Evolutionary conservation across 2,113 vertebrate genomes (phyloP).

Genomic region (Sardina pilchardus): DNA sequence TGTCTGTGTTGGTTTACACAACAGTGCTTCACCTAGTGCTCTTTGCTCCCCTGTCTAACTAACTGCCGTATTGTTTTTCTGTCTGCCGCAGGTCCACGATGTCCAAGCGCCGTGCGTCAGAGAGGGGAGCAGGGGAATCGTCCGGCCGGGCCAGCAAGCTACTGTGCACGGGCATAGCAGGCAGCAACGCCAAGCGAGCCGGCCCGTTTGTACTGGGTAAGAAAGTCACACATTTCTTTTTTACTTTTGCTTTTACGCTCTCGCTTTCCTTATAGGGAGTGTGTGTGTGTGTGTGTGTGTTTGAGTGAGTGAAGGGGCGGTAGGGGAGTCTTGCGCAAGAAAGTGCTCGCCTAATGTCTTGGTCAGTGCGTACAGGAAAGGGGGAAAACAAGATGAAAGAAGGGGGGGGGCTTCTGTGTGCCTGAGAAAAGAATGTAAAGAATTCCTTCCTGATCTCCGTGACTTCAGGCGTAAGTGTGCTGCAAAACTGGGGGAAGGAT

Average conservation of each 20-base stretch:
- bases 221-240: conserved; percentile 19
- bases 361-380: neutral
- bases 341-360: neutral
- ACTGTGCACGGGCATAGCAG: conserved; percentile 89
- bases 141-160: conserved; percentile 86
- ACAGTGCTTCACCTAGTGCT: neutral
- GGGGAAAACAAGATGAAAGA: neutral
- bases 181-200: conserved; percentile 92
- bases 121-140: conserved; percentile 93
- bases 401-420: conserved; percentile 21
- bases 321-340: neutral
- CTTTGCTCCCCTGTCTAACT: neutral
- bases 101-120: conserved; percentile 91
- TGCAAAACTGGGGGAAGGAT: neutral
- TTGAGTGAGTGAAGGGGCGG: neutral
- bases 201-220: conserved; percentile 96
- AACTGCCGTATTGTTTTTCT: neutral
- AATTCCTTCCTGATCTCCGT: conserved; percentile 59
- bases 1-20: neutral
- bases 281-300: conserved; percentile 12
- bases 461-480: conserved; percentile 34
- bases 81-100: conserved; percentile 82
- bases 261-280: neutral
- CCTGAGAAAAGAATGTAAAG: conserved; percentile 65
- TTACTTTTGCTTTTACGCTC: neutral